Percentiles rank a stretch among this genome's conserved stretches.
These are phyloP conservation scores for Eupithecia abbreviata DNA, from an alignment of 2,888 invertebrate genomes.

Conservation along the genomic window DNA sequence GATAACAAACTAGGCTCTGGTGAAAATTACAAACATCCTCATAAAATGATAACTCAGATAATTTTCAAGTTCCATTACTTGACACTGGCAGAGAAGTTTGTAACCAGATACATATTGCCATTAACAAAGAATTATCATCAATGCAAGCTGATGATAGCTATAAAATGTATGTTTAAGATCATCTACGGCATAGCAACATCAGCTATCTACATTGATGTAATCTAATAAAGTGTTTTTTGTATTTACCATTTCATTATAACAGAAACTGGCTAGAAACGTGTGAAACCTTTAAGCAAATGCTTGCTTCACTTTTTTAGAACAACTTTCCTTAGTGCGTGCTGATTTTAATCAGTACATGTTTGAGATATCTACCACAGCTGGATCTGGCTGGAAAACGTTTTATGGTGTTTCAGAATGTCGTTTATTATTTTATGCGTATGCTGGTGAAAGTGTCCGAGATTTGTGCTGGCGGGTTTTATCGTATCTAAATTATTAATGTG, in stretches of 20 bases:
- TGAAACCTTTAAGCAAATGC: constrained; percentile 32
- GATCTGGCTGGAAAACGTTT: constrained; percentile 28
- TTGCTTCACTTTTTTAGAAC: constrained; percentile 42
- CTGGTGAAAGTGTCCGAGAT: constrained; percentile 11
- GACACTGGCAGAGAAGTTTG: too few relatives aligned
- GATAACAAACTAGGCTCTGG: too few relatives aligned
- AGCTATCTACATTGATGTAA: background rate
- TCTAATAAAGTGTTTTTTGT: background rate
- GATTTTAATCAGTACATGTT: constrained; percentile 44
- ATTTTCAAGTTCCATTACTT: too few relatives aligned
- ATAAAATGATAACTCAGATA: too few relatives aligned
- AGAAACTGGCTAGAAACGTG: constrained; percentile 1
- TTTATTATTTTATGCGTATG: constrained; percentile 20
- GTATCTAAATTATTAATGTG: background rate
- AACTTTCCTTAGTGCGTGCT: constrained; percentile 42
- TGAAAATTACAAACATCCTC: too few relatives aligned
- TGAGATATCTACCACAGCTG: constrained; percentile 18
- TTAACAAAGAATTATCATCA: too few relatives aligned
- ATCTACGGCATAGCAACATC: background rate
- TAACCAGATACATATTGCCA: too few relatives aligned
- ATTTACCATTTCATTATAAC: background rate
- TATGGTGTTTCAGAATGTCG: constrained; percentile 17
- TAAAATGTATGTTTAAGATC: background rate
- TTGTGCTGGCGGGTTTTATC: constrained; percentile 3
- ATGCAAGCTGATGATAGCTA: background rate